phyloP scores from a whole-genome alignment of 2,113 vertebrate genomes.

The Prionailurus viverrinus region DNA sequence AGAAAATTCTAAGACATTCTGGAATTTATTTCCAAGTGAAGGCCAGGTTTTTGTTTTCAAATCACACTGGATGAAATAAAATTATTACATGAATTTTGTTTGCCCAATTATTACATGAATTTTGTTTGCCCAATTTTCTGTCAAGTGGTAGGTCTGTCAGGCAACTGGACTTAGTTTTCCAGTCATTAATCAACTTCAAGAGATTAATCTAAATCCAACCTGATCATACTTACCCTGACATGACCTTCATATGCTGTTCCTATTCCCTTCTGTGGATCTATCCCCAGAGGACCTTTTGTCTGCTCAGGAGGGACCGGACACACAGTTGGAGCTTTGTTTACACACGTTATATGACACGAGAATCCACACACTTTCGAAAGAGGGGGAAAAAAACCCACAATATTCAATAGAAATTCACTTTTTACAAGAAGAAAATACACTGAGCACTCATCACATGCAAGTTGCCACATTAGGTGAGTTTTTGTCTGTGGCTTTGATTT shows the following conservation, averaged over 20 bases:
- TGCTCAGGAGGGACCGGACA: conserved; percentile 98
- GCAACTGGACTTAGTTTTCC: conserved; percentile 26
- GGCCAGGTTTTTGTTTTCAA: conserved; percentile 33
- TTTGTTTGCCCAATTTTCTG: neutral
- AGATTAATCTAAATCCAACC: neutral
- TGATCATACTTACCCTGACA: conserved; percentile 92
- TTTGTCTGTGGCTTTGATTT: conserved; percentile 31
- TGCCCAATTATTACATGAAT: neutral
- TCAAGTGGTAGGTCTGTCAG: neutral
- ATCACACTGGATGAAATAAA: conserved; percentile 45
- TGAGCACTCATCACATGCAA: neutral
- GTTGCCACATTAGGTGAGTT: neutral
- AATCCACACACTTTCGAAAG: conserved; percentile 94
- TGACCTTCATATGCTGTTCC: conserved; percentile 98
- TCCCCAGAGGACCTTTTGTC: conserved; percentile 96
- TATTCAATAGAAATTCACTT: conserved; percentile 45
- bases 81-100: conserved; percentile 28
- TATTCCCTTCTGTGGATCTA: conserved; percentile 97
- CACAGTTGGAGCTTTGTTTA: conserved; percentile 97
- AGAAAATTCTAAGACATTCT: conserved; percentile 7
- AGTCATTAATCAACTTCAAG: neutral
- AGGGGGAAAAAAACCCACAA: conserved; percentile 35
- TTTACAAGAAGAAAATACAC: conserved; percentile 48
- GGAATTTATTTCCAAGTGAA: conserved; percentile 49
- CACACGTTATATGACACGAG: conserved; percentile 98